These are phyloP conservation scores for Andrena dorsata DNA, from an alignment of 2,888 invertebrate genomes.

Conservation along the genomic window DNA sequence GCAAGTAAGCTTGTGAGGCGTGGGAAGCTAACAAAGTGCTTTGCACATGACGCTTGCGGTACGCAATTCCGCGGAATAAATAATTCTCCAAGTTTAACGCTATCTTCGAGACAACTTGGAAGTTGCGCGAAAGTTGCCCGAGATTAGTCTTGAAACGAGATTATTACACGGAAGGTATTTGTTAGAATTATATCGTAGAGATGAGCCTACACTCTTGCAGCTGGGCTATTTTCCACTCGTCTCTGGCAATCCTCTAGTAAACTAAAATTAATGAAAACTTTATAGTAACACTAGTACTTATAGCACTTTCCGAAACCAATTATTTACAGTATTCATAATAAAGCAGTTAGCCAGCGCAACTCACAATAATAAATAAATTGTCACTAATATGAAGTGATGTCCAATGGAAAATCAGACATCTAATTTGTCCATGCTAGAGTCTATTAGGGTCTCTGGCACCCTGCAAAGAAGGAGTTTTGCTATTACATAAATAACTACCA, in stretches of 20 bases:
- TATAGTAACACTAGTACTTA: no score
- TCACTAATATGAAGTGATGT: no score
- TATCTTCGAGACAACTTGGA: constrained; percentile 32
- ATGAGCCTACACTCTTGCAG: no score
- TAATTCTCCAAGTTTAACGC: constrained; percentile 34
- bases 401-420: no score
- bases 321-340: no score
- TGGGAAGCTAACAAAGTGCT: constrained; percentile 32
- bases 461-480: no score
- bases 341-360: no score
- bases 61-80: constrained; percentile 29
- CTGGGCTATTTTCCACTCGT: background rate
- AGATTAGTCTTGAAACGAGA: constrained; percentile 46
- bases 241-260: background rate
- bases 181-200: background rate
- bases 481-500: no score
- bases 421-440: no score
- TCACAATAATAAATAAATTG: no score
- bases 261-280: background rate
- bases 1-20: constrained; percentile 15
- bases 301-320: no score
- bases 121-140: constrained; percentile 27
- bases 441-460: no score
- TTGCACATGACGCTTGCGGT: constrained; percentile 11
- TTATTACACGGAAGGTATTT: constrained; percentile 35